phyloP scores from a whole-genome alignment of 2,797 vertebrate genomes.

The Arctocebus calabarensis region DNA sequence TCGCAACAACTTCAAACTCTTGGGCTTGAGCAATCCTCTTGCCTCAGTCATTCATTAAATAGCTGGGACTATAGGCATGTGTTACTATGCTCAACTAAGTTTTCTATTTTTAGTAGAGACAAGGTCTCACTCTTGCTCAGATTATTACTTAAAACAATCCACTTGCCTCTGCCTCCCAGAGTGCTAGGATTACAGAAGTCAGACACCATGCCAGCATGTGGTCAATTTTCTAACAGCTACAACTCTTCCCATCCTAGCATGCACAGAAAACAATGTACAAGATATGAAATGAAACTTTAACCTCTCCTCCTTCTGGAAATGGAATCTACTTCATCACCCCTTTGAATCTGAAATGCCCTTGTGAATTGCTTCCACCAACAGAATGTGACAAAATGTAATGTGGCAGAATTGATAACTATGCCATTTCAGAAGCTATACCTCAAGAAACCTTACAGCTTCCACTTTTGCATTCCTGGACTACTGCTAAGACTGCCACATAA shows the following conservation, averaged over 20 bases:
- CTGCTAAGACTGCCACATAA: neutral
- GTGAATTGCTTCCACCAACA: neutral
- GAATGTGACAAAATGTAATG: neutral
- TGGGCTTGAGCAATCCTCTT: too few species aligned
- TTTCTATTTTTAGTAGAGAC: too few species aligned
- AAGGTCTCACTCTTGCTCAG: too few species aligned
- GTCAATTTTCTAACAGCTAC: neutral
- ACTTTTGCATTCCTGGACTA: neutral
- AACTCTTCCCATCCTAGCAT: neutral
- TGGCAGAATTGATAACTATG: neutral
- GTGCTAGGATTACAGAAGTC: too few species aligned
- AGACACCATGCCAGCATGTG: neutral
- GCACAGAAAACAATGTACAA: neutral
- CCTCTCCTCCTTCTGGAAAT: neutral
- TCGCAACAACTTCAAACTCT: too few species aligned
- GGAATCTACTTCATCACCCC: neutral
- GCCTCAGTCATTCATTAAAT: too few species aligned
- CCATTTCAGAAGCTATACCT: neutral
- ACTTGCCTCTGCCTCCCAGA: too few species aligned
- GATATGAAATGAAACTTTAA: conserved; percentile 11
- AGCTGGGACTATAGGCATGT: too few species aligned
- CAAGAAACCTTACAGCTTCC: neutral
- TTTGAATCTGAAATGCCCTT: neutral
- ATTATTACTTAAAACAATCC: too few species aligned
- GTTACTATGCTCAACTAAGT: too few species aligned